These are phyloP conservation scores for Morus bassanus DNA, from an alignment of 2,797 vertebrate genomes.

Conservation along the genomic window DNA sequence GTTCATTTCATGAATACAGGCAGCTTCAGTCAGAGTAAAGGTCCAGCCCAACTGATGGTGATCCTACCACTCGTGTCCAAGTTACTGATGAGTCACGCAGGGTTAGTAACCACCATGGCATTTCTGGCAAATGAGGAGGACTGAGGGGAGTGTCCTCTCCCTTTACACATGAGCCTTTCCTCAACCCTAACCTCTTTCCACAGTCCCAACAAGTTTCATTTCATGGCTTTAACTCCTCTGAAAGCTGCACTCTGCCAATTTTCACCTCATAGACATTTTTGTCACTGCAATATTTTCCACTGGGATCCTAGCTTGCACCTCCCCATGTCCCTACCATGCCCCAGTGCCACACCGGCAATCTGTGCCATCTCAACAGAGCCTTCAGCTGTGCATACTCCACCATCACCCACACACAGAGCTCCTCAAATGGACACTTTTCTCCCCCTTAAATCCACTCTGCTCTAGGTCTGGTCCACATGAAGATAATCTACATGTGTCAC, in stretches of 20 bases:
- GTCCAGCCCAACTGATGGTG: neutral
- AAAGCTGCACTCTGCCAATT: neutral
- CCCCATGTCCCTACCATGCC: rapidly evolving
- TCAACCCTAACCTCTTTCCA: neutral
- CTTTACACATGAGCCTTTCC: neutral
- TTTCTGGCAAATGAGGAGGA: neutral
- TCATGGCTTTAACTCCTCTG: neutral
- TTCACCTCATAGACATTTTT: neutral
- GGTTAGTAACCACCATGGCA: neutral
- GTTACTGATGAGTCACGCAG: neutral
- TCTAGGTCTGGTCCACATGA: neutral
- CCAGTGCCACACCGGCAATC: neutral
- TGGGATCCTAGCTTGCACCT: neutral
- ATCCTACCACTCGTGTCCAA: neutral
- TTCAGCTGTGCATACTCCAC: neutral
- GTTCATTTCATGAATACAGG: neutral
- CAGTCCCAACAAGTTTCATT: neutral
- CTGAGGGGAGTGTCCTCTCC: neutral
- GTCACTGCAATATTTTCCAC: neutral
- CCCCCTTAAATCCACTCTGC: neutral
- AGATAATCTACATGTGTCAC: neutral
- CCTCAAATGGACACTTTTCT: neutral
- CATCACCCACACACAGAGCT: neutral
- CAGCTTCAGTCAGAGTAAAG: neutral
- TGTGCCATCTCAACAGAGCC: neutral